Percentiles rank a stretch among this genome's conserved stretches.
phyloP scores from a whole-genome alignment of 2,113 vertebrate genomes.

The Rhynchopsitta pachyrhyncha region DNA sequence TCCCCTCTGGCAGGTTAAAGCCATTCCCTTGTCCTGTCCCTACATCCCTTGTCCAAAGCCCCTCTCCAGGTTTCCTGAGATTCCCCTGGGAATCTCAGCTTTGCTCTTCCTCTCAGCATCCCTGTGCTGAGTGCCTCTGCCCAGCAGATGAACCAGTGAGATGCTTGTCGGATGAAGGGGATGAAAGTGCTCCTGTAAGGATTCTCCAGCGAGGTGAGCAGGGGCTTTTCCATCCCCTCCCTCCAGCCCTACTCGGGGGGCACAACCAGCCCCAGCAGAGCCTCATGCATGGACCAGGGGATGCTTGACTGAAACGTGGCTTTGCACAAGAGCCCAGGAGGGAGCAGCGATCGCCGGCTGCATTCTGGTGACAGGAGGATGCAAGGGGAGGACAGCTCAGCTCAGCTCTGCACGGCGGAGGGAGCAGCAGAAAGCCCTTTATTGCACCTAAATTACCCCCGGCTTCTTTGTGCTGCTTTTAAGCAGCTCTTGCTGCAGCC shows the following conservation, averaged over 20 bases:
- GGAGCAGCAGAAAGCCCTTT: not conserved
- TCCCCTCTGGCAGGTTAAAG: not conserved
- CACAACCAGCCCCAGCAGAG: accelerated
- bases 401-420: not conserved
- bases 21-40: not conserved
- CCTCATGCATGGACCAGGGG: not conserved
- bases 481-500: not conserved
- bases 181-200: accelerated
- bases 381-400: not conserved
- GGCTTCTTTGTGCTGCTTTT: not conserved
- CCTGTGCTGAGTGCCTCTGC: accelerated
- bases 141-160: accelerated
- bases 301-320: not conserved
- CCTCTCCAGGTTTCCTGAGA: not conserved
- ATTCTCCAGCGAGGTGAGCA: accelerated
- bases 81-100: not conserved
- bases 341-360: not conserved
- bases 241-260: not conserved
- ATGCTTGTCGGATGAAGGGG: accelerated
- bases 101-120: not conserved
- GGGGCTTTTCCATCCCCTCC: not conserved
- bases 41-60: not conserved
- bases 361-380: not conserved
- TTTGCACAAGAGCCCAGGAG: not conserved
- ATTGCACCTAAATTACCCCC: not conserved